These are phyloP conservation scores for Notothenia coriiceps DNA, from an alignment of 2,113 vertebrate species.

Conservation along the genomic window DNA sequence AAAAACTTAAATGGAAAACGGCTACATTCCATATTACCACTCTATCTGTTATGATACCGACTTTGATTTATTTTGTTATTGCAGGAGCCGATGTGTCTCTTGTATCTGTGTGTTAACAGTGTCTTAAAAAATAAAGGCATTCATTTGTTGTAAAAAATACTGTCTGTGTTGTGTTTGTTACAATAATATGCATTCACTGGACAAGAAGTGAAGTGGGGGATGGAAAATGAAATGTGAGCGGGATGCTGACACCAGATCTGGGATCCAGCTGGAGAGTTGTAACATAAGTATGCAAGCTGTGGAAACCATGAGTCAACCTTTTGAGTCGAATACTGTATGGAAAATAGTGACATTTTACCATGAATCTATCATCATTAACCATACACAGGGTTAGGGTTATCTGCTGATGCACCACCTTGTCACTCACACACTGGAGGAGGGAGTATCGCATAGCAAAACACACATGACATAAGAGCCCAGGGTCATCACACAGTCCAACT, in stretches of 20 bases:
- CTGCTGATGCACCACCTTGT: too few relatives aligned
- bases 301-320: neutral
- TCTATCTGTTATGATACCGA: constrained; percentile 74
- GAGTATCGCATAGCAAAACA: too few relatives aligned
- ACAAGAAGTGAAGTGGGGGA: neutral
- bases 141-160: constrained; percentile 74
- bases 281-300: too few relatives aligned
- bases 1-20: constrained; percentile 53
- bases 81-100: constrained; percentile 67
- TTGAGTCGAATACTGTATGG: neutral
- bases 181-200: neutral
- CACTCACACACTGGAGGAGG: too few relatives aligned
- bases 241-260: neutral
- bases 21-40: constrained; percentile 84
- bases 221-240: neutral
- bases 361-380: neutral
- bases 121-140: constrained; percentile 83
- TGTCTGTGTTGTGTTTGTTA: constrained; percentile 15
- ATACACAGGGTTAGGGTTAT: neutral
- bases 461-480: too few relatives aligned
- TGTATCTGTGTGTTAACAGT: constrained; percentile 77
- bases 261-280: too few relatives aligned
- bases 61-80: constrained; percentile 79
- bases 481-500: neutral
- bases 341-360: neutral